Percentiles rank a stretch among this genome's conserved stretches.
Conservation (phyloP, 2,888 invertebrate genomes). For the Flabesymbios commensalis region DNA sequence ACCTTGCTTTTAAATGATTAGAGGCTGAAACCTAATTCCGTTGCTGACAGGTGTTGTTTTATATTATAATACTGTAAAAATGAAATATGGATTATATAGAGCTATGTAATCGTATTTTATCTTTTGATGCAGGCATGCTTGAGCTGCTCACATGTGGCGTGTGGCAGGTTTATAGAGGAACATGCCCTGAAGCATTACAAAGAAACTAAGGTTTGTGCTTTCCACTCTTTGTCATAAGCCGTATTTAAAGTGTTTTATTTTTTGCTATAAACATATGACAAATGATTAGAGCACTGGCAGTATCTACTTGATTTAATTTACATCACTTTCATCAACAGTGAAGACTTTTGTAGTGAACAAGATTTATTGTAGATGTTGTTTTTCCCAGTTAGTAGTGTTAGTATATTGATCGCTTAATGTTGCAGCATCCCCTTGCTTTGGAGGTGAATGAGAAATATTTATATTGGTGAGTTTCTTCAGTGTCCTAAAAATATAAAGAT, state of each 20-base stretch:
- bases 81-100: background rate
- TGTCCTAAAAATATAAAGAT: background rate
- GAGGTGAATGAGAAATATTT: slow-evolving; percentile 60
- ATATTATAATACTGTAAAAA: background rate
- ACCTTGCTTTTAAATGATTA: background rate
- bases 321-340: too few relatives aligned
- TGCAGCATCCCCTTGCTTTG: slow-evolving; percentile 56
- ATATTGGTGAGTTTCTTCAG: slow-evolving; percentile 49
- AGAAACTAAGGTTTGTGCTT: slow-evolving; percentile 46
- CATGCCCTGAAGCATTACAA: slow-evolving; percentile 56
- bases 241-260: too few relatives aligned
- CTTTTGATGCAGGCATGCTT: slow-evolving; percentile 53
- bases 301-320: too few relatives aligned
- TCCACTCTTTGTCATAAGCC: background rate
- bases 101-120: background rate
- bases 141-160: slow-evolving; percentile 56
- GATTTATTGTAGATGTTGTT: too few relatives aligned
- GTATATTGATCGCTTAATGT: background rate
- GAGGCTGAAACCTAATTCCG: too few relatives aligned
- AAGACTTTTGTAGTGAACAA: too few relatives aligned
- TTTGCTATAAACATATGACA: too few relatives aligned
- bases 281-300: too few relatives aligned
- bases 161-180: slow-evolving; percentile 57
- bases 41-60: background rate
- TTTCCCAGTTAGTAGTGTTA: too few relatives aligned